Conservation (phyloP, 2,888 invertebrate species). For the Caenorhabditis sp. region DNA sequence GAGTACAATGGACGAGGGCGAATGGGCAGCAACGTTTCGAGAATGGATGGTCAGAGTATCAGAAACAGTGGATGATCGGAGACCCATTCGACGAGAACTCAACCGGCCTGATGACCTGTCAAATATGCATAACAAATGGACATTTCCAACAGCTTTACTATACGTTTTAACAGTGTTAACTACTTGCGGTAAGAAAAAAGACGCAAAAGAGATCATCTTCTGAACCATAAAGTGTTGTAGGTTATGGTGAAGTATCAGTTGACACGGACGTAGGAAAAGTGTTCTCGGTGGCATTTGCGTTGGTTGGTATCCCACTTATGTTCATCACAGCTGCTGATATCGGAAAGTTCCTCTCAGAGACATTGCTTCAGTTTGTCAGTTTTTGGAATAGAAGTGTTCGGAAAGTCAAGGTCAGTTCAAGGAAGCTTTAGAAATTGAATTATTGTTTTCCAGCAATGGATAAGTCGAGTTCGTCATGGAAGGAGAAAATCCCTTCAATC, state of each 20-base stretch:
- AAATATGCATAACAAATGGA: constrained; percentile 83
- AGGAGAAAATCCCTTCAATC: constrained; percentile 81
- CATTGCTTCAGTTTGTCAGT: constrained; percentile 81
- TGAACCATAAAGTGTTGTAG: constrained; percentile 56
- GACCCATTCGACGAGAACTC: constrained; percentile 79
- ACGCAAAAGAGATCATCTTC: not conserved
- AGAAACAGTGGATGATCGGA: constrained; percentile 80
- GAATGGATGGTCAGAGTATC: constrained; percentile 81
- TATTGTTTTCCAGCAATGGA: constrained; percentile 68
- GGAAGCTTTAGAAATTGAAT: no score
- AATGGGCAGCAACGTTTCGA: constrained; percentile 78
- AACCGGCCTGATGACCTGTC: constrained; percentile 76
- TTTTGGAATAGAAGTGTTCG: constrained; percentile 78
- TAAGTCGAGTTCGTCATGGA: constrained; percentile 75
- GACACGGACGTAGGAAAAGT: constrained; percentile 83
- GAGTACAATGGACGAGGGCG: constrained; percentile 72
- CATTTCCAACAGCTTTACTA: constrained; percentile 82
- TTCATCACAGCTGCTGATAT: constrained; percentile 84
- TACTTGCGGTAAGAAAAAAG: constrained; percentile 79
- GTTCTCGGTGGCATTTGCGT: constrained; percentile 82
- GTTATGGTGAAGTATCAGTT: constrained; percentile 83
- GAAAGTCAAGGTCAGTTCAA: constrained; percentile 80
- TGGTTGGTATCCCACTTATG: constrained; percentile 83
- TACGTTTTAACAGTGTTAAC: constrained; percentile 83
- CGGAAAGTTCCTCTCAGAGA: constrained; percentile 83